These are phyloP conservation scores for Drosophila insularis DNA, from an alignment of 1,140 invertebrate species.

Conservation along the genomic window DNA sequence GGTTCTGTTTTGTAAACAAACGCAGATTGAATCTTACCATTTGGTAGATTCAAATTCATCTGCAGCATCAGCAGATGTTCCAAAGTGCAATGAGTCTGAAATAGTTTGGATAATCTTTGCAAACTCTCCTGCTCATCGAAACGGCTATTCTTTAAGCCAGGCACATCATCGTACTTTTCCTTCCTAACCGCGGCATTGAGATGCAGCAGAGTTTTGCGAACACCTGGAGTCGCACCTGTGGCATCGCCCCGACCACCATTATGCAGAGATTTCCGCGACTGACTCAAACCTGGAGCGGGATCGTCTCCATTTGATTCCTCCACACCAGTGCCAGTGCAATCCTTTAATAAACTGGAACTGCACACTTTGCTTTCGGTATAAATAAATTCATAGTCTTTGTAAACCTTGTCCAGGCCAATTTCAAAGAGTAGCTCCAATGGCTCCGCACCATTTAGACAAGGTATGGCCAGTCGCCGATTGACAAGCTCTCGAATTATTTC, in stretches of 20 bases:
- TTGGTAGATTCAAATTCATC: slow-evolving; percentile 74
- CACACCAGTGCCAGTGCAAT: neutral
- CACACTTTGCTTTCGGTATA: slow-evolving; percentile 79
- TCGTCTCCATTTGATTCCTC: slow-evolving; percentile 10
- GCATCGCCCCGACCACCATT: slow-evolving; percentile 61
- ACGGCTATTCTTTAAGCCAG: slow-evolving; percentile 75
- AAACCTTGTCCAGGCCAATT: slow-evolving; percentile 78
- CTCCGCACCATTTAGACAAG: slow-evolving; percentile 73
- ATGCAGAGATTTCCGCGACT: slow-evolving; percentile 78
- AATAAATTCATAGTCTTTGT: slow-evolving; percentile 81
- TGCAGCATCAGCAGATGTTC: slow-evolving; percentile 81
- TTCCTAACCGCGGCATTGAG: slow-evolving; percentile 37
- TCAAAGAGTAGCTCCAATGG: slow-evolving; percentile 78
- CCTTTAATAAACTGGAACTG: slow-evolving; percentile 57
- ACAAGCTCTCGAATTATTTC: slow-evolving; percentile 77
- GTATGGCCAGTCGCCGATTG: slow-evolving; percentile 75
- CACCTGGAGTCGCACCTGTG: slow-evolving; percentile 15
- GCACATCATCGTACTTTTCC: slow-evolving; percentile 51
- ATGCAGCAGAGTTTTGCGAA: slow-evolving; percentile 72
- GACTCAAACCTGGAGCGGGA: slow-evolving; percentile 43
- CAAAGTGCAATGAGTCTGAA: slow-evolving; percentile 74
- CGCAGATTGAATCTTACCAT: slow-evolving; percentile 49
- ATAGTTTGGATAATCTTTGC: slow-evolving; percentile 57
- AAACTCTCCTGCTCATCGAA: slow-evolving; percentile 68
- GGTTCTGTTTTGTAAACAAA: too few species aligned